Percentiles rank a stretch among this genome's conserved stretches.
Conservation (phyloP, 2,888 invertebrate genomes). For the Lathronympha strigana region DNA sequence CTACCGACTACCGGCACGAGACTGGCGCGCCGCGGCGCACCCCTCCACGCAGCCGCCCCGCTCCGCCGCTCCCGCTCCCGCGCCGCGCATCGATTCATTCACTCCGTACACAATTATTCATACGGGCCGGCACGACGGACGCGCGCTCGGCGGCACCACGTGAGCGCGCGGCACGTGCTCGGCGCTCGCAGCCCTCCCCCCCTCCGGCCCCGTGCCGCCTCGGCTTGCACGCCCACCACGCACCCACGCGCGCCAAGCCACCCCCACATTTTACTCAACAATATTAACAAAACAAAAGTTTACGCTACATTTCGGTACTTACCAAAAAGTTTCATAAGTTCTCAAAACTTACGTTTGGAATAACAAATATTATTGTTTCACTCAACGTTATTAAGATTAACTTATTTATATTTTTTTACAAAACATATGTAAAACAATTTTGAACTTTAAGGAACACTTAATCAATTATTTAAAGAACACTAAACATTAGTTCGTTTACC, state of each 20-base stretch:
- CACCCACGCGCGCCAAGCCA: conserved; percentile 55
- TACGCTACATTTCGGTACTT: conserved; percentile 4
- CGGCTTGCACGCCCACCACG: conserved; percentile 57
- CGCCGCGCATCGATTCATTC: conserved; percentile 82
- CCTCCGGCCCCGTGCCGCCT: conserved; percentile 52
- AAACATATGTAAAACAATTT: background rate
- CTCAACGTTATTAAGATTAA: no score
- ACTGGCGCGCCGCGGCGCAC: conserved; percentile 84
- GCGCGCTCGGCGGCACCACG: conserved; percentile 71
- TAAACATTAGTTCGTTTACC: conserved; percentile 33
- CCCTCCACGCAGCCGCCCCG: conserved; percentile 69
- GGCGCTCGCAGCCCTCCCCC: conserved; percentile 57
- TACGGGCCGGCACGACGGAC: conserved; percentile 75
- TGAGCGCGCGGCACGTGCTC: conserved; percentile 81
- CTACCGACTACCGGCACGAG: conserved; percentile 90
- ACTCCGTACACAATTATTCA: conserved; percentile 82
- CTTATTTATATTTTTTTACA: no score
- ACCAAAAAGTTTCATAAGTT: conserved; percentile 23
- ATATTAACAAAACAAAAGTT: conserved; percentile 28
- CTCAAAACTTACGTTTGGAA: background rate
- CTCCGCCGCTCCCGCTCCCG: conserved; percentile 62
- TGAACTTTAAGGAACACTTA: background rate
- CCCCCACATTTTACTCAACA: conserved; percentile 45
- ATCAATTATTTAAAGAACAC: conserved; percentile 22
- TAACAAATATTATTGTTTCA: background rate